Conservation (phyloP, 1,140 invertebrate species). For the Hermetia illucens region DNA sequence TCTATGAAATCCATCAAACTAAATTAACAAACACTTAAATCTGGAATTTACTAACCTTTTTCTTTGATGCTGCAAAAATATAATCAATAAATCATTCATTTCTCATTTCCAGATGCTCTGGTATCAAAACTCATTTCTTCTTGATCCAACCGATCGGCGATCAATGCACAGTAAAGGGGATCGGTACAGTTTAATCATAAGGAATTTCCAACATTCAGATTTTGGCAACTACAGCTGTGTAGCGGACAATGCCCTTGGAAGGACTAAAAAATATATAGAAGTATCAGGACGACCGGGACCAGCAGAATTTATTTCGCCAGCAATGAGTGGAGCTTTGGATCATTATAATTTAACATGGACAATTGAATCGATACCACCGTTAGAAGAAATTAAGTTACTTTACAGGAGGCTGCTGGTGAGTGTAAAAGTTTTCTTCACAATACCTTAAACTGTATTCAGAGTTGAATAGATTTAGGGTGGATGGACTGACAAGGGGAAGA, state of each 20-base stretch:
- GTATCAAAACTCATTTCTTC: constrained; percentile 40
- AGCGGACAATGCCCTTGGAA: constrained; percentile 33
- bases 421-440: no score
- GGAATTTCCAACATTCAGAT: constrained; percentile 38
- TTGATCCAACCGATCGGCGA: constrained; percentile 39
- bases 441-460: no score
- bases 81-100: no score
- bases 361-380: constrained; percentile 37
- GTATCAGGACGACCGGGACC: constrained; percentile 34
- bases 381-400: constrained; percentile 38
- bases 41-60: no score
- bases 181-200: constrained; percentile 37
- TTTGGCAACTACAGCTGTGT: constrained; percentile 43
- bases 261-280: constrained; percentile 35
- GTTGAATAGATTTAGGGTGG: no score
- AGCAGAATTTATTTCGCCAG: constrained; percentile 33
- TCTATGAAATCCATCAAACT: no score
- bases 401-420: constrained; percentile 37
- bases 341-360: constrained; percentile 41
- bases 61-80: no score
- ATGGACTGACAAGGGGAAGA: no score
- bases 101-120: constrained; percentile 33
- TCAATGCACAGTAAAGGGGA: constrained; percentile 38
- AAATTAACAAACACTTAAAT: no score
- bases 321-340: constrained; percentile 30